These are phyloP conservation scores for Suncus etruscus DNA, from an alignment of 2,113 vertebrate genomes.

Conservation along the genomic window DNA sequence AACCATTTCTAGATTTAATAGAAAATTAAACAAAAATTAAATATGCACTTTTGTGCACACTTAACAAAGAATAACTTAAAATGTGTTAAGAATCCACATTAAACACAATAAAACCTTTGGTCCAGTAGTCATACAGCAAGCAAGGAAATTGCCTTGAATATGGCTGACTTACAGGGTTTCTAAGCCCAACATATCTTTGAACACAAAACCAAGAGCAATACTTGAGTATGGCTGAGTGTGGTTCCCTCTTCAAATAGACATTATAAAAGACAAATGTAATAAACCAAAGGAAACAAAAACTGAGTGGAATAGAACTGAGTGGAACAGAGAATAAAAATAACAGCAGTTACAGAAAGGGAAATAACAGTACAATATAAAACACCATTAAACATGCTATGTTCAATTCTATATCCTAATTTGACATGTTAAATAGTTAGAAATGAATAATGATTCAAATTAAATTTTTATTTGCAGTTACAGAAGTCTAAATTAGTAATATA, in stretches of 20 bases:
- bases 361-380: not conserved
- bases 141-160: too few relatives aligned
- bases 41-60: too few relatives aligned
- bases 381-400: not conserved
- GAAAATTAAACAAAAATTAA: not conserved
- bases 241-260: not conserved
- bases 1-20: not conserved
- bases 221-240: too few relatives aligned
- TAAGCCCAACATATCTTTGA: too few relatives aligned
- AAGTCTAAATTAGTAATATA: constrained; percentile 15
- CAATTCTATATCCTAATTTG: constrained; percentile 21
- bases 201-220: too few relatives aligned
- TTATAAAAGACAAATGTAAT: not conserved
- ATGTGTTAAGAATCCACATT: too few relatives aligned
- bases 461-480: constrained; percentile 8
- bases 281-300: not conserved
- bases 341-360: not conserved
- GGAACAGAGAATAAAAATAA: constrained; percentile 3
- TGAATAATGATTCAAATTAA: not conserved
- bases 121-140: too few relatives aligned
- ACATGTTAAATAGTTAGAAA: not conserved
- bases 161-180: too few relatives aligned
- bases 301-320: constrained; percentile 7
- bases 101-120: too few relatives aligned
- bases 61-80: too few relatives aligned